These are phyloP conservation scores for Amazona guildingii DNA, from an alignment of 2,113 vertebrate species.

Conservation along the genomic window DNA sequence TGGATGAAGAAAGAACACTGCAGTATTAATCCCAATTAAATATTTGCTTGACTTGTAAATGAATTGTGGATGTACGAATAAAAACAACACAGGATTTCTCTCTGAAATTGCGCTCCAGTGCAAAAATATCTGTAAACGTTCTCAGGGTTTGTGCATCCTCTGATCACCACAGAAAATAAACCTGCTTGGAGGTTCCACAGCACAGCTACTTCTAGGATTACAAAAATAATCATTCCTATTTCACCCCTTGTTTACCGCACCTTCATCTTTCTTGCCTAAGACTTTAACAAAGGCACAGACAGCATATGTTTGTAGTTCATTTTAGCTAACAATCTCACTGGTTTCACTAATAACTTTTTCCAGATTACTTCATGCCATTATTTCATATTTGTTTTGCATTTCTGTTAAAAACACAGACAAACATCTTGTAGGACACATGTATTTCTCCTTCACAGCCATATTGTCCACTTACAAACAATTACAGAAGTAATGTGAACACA, in stretches of 20 bases:
- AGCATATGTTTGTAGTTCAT: not conserved
- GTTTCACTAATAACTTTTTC: not conserved
- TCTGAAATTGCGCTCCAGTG: not conserved
- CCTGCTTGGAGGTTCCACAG: not conserved
- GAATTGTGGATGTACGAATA: rapidly evolving
- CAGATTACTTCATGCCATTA: not conserved
- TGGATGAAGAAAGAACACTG: not conserved
- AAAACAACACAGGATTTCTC: not conserved
- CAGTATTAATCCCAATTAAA: not conserved
- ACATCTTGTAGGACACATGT: not conserved
- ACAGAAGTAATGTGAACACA: not conserved
- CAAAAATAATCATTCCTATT: rapidly evolving
- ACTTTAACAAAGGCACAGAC: not conserved
- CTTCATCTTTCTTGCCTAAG: not conserved
- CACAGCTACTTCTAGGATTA: not conserved
- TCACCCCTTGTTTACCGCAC: not conserved
- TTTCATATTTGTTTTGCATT: not conserved
- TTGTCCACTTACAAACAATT: not conserved
- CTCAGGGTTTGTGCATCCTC: rapidly evolving
- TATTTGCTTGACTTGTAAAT: not conserved
- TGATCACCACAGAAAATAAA: not conserved
- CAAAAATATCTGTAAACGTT: rapidly evolving
- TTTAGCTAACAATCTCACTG: not conserved
- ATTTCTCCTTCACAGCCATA: not conserved
- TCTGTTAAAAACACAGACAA: not conserved